These are phyloP conservation scores for Sesia apiformis DNA, from an alignment of 2,888 invertebrate species.

Conservation along the genomic window DNA sequence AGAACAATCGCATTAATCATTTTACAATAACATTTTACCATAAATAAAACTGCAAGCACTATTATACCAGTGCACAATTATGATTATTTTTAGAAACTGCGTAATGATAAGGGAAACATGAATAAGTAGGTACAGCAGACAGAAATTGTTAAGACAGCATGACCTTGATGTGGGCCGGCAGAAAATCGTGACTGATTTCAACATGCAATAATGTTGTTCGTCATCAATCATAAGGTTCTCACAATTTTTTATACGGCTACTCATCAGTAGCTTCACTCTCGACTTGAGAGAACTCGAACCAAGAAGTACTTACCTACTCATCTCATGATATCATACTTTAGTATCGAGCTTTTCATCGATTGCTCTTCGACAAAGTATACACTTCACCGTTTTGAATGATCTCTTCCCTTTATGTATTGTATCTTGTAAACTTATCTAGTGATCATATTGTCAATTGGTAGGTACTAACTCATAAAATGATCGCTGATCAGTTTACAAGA, in stretches of 20 bases:
- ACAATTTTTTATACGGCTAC: background rate
- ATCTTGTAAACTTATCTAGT: no score
- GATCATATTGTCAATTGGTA: no score
- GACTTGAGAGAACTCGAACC: background rate
- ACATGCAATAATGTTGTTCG: background rate
- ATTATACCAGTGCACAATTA: no score
- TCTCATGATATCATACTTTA: background rate
- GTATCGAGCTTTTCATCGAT: background rate
- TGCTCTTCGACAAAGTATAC: background rate
- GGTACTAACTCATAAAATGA: no score
- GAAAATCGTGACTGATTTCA: constrained; percentile 5
- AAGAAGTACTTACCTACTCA: background rate
- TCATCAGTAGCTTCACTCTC: background rate
- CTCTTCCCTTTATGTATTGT: no score
- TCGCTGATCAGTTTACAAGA: no score
- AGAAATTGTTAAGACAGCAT: background rate
- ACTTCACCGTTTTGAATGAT: no score
- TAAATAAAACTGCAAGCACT: no score
- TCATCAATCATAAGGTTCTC: constrained; percentile 1
- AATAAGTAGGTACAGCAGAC: background rate
- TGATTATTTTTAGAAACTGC: background rate
- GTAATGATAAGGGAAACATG: background rate
- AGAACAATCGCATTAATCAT: no score
- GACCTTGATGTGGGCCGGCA: background rate
- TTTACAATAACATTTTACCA: no score